Conservation (phyloP, 2,888 invertebrate species). For the Drosophila pseudotakahashii region DNA sequence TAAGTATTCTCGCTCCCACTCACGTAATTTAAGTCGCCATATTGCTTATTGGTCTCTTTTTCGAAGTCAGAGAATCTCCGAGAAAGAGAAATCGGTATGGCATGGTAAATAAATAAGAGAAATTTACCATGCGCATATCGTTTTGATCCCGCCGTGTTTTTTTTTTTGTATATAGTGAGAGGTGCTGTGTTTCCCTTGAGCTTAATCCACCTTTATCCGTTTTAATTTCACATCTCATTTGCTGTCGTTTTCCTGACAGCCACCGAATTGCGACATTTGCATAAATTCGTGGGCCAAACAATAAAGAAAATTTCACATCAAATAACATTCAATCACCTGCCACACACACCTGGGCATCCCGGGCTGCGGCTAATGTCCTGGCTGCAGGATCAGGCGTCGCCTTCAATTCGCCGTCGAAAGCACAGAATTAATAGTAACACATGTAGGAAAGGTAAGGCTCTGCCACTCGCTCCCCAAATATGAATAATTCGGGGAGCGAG, state of each 20-base stretch:
- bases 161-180: too few species aligned
- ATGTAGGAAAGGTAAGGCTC: constrained; percentile 40
- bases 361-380: constrained; percentile 30
- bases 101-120: too few species aligned
- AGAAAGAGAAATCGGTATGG: too few species aligned
- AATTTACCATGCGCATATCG: too few species aligned
- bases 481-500: constrained; percentile 66
- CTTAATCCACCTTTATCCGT: not conserved
- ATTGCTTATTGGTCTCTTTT: too few species aligned
- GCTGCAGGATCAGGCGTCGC: constrained; percentile 20
- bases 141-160: too few species aligned
- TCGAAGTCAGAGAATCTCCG: too few species aligned
- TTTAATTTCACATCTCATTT: constrained; percentile 31
- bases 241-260: constrained; percentile 29
- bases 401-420: constrained; percentile 34
- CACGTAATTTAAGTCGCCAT: too few species aligned
- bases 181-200: not conserved
- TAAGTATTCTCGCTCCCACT: too few species aligned
- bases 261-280: constrained; percentile 61
- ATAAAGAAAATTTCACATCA: constrained; percentile 62
- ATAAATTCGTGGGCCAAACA: constrained; percentile 56
- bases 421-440: constrained; percentile 74
- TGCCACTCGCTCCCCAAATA: constrained; percentile 47
- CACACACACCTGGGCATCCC: constrained; percentile 20
- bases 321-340: constrained; percentile 71